Percentiles rank a stretch among this genome's conserved stretches.
Evolutionary conservation across 2,113 vertebrate species (phyloP).

Genomic region (Cyprinodon brontotheroides): DNA sequence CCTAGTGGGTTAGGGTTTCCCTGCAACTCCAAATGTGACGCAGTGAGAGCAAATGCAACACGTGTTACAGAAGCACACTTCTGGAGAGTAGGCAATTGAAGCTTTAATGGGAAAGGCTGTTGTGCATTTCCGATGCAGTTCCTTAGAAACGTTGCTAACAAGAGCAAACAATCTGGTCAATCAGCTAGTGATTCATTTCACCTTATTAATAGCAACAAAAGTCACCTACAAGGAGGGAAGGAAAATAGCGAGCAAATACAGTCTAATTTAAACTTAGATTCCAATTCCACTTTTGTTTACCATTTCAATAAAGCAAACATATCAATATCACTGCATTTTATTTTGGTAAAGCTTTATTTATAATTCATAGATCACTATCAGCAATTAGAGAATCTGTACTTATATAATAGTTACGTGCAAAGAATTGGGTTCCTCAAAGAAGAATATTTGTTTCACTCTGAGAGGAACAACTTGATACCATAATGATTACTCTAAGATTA

Average conservation of each 20-base stretch:
- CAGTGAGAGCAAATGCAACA: neutral
- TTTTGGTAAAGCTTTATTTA: neutral
- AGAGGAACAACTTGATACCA: neutral
- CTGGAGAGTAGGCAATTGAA: neutral
- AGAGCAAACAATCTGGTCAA: neutral
- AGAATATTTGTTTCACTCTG: neutral
- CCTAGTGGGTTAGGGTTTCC: neutral
- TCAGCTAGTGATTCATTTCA: neutral
- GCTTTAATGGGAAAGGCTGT: neutral
- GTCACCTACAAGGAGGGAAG: neutral
- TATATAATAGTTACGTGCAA: neutral
- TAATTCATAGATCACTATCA: neutral
- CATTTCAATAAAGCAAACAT: neutral
- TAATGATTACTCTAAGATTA: neutral
- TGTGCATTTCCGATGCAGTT: neutral
- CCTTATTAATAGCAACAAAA: neutral
- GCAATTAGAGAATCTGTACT: neutral
- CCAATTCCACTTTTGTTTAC: neutral
- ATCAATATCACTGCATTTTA: neutral
- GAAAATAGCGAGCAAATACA: neutral
- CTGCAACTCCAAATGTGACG: neutral
- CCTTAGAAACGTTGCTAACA: neutral
- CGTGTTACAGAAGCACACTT: neutral
- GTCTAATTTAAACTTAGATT: neutral
- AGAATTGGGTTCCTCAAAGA: neutral